Conservation (phyloP, 2,888 invertebrate genomes). For the Tetropium fuscum region DNA sequence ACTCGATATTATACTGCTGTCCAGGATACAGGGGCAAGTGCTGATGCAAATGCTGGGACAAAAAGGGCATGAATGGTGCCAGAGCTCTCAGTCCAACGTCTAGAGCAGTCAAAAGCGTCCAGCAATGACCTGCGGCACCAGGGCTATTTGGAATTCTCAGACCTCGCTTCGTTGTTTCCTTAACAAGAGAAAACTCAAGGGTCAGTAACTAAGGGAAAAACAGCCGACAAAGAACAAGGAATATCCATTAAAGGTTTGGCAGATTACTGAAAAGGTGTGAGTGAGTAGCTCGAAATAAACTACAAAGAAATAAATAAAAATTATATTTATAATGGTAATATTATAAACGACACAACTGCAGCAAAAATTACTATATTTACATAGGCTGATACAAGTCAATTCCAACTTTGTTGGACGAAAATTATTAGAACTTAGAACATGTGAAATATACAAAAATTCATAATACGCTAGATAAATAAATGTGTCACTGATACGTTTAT, state of each 20-base stretch:
- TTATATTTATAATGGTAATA: neutral
- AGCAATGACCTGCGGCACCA: slow-evolving; percentile 73
- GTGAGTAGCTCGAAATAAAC: neutral
- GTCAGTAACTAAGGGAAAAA: slow-evolving; percentile 18
- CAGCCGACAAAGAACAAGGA: slow-evolving; percentile 13
- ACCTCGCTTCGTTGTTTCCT: slow-evolving; percentile 90
- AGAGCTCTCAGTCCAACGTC: slow-evolving; percentile 88
- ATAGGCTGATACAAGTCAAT: too few species aligned
- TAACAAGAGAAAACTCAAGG: slow-evolving; percentile 24
- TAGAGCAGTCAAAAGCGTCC: slow-evolving; percentile 84
- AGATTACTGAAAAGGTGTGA: neutral
- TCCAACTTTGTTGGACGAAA: too few species aligned
- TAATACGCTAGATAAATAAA: too few species aligned
- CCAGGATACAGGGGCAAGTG: slow-evolving; percentile 74
- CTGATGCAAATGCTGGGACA: slow-evolving; percentile 96
- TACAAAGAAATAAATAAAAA: neutral
- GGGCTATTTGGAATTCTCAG: slow-evolving; percentile 70
- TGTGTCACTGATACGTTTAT: too few species aligned
- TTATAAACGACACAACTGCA: too few species aligned
- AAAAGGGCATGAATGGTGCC: slow-evolving; percentile 97
- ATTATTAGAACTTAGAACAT: too few species aligned
- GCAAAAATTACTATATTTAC: too few species aligned
- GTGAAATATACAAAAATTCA: too few species aligned
- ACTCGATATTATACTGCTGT: slow-evolving; percentile 40
- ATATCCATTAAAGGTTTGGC: slow-evolving; percentile 5